Evolutionary conservation across 2,113 vertebrate genomes (phyloP), one percentile per base, ranked within the genome.

Genomic region (Rhizomys pruinosus): DNA sequence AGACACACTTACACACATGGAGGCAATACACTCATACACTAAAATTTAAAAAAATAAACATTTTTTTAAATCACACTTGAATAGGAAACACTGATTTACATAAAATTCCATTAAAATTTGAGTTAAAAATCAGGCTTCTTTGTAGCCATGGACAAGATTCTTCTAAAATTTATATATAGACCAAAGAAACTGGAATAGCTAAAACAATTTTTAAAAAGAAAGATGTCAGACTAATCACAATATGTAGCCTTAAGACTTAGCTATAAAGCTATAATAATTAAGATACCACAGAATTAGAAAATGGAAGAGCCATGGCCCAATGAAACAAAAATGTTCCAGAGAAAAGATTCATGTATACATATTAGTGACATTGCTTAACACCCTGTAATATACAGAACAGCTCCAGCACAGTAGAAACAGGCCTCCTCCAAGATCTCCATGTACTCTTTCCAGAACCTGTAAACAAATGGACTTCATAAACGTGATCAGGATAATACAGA

Each of bases 381-480:
- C n/a, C n/a, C n/a, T n/a, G n/a, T n/a, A n/a, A n/a, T n/a, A n/a
- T n/a, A n/a, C n/a, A n/a, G n/a, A n/a, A n/a, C n/a, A n/a, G n/a
- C n/a, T n/a, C n/a, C n/a, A n/a, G n/a, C n/a, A n/a, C 59, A 61
- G 32, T 71, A 32, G 19, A 81, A 68, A 81, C 68, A 87, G 47
- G 68, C 32, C 61, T 61, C 47, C 61, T 19, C 57, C 81, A 76
- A 84, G 20, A 84, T 29, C 42, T 84, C 29, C 39, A 84, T 64
- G 61, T 77, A 52, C 4, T 59, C 68, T 82, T 64, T 78, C 44
- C 12, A 47, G n/a, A 94, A 79, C n/a, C 55, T 86, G 39, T 59
- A 55, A 73, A 23, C 59, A 87, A 80, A 90, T 37, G 57, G 37
- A 94, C 73, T 86, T 71, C 42, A n/a, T 22, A 74, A 57, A 72